These are phyloP conservation scores for Carcharodon carcharias DNA, from an alignment of 2,797 vertebrate species.

Conservation along the genomic window DNA sequence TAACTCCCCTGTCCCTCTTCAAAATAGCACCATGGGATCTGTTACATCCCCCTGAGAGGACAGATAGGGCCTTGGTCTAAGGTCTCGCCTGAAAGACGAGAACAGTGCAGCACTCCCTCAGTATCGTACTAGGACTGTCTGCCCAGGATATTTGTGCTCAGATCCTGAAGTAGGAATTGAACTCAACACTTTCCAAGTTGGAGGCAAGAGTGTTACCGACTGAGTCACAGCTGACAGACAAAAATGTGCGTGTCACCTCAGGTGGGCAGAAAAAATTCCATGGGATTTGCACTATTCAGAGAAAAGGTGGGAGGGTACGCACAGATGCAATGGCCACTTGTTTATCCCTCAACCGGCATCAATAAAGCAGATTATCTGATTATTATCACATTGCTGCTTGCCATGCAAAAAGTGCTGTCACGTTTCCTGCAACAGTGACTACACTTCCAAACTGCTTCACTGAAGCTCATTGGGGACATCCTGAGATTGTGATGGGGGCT, in stretches of 20 bases:
- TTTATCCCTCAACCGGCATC: background rate
- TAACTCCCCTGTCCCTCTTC: background rate
- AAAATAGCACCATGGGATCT: background rate
- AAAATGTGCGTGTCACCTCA: background rate
- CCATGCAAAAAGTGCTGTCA: background rate
- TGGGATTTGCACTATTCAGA: background rate
- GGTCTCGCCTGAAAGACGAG: background rate
- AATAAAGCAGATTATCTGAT: background rate
- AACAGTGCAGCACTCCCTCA: background rate
- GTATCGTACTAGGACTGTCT: background rate
- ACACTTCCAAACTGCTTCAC: background rate
- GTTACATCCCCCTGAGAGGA: too few species aligned
- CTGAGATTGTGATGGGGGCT: background rate
- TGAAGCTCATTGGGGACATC: background rate
- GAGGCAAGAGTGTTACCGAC: too few species aligned
- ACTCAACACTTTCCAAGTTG: background rate
- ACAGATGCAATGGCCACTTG: background rate
- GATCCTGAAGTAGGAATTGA: background rate
- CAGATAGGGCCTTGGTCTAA: background rate
- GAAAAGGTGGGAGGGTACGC: background rate
- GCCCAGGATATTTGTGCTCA: background rate
- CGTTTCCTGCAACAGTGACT: background rate
- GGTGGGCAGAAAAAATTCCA: background rate
- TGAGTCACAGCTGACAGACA: too few species aligned
- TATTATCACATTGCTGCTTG: background rate